Conservation (phyloP, 2,113 vertebrate genomes). For the Cichladusa arquata region DNA sequence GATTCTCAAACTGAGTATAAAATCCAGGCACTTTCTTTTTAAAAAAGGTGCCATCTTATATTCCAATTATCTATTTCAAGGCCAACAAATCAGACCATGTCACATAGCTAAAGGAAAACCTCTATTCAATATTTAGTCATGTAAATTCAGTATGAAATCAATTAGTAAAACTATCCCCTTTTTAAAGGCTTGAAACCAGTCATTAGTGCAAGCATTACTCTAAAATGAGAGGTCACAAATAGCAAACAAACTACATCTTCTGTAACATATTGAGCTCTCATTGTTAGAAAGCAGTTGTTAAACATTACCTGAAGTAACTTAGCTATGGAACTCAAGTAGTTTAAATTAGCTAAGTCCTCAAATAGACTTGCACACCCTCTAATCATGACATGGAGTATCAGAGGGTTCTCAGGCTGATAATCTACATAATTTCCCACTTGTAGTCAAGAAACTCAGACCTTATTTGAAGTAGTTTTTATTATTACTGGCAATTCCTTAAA, state of each 20-base stretch:
- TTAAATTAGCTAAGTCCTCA: conserved; percentile 48
- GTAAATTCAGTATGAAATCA: conserved; percentile 1
- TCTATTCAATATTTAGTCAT: background rate
- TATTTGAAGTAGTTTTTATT: conserved; percentile 56
- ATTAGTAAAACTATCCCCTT: background rate
- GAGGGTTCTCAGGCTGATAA: conserved; percentile 45
- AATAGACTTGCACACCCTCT: conserved; percentile 35
- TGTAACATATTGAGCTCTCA: background rate
- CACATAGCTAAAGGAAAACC: background rate
- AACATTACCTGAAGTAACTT: conserved; percentile 51
- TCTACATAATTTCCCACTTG: conserved; percentile 59
- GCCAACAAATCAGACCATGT: background rate
- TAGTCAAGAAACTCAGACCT: conserved; percentile 35
- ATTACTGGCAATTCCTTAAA: conserved; percentile 54
- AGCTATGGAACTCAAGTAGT: conserved; percentile 16
- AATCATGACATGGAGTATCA: conserved; percentile 33
- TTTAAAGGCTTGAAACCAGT: background rate
- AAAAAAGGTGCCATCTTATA: background rate
- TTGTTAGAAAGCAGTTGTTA: conserved; percentile 45
- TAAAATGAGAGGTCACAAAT: conserved; percentile 5
- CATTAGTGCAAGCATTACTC: background rate
- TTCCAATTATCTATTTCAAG: background rate
- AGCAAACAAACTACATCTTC: conserved; percentile 15
- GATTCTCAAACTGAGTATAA: background rate
- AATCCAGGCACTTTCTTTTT: background rate